Evolutionary conservation across 2,888 invertebrate species (phyloP).

Genomic region (Andricus quercusramuli): DNA sequence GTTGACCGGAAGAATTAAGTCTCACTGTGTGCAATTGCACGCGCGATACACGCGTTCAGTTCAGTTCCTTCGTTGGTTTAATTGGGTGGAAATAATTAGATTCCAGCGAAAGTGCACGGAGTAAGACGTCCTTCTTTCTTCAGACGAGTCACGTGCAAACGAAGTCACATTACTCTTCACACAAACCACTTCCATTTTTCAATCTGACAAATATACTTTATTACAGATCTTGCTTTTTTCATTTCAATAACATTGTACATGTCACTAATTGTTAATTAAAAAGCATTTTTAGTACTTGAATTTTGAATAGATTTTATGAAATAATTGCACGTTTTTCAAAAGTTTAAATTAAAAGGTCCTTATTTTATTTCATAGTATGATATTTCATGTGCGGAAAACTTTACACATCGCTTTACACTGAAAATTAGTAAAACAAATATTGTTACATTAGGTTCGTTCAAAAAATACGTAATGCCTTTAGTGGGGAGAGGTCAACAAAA

Average conservation of each 20-base stretch:
- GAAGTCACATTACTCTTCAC: neutral
- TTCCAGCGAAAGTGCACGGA: slow-evolving; percentile 39
- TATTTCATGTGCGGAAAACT: too few species aligned
- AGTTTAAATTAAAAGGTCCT: too few species aligned
- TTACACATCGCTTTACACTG: too few species aligned
- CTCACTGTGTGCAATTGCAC: slow-evolving; percentile 23
- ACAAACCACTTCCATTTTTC: slow-evolving; percentile 4
- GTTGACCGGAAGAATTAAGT: slow-evolving; percentile 31
- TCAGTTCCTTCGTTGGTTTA: slow-evolving; percentile 33
- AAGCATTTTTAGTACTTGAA: neutral
- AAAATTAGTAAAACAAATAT: too few species aligned
- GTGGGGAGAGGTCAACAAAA: too few species aligned
- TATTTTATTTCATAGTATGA: too few species aligned
- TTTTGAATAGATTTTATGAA: neutral
- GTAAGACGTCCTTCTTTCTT: slow-evolving; percentile 29
- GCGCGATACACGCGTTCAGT: slow-evolving; percentile 31
- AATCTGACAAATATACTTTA: neutral
- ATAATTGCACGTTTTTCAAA: too few species aligned
- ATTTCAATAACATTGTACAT: neutral
- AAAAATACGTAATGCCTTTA: too few species aligned
- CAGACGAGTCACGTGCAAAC: slow-evolving; percentile 1
- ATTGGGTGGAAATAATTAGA: slow-evolving; percentile 39
- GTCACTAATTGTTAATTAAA: neutral
- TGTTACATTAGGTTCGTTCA: too few species aligned
- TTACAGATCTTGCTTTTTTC: neutral